Conservation (phyloP, 2,888 invertebrate species). For the Melipona bicolor region DNA sequence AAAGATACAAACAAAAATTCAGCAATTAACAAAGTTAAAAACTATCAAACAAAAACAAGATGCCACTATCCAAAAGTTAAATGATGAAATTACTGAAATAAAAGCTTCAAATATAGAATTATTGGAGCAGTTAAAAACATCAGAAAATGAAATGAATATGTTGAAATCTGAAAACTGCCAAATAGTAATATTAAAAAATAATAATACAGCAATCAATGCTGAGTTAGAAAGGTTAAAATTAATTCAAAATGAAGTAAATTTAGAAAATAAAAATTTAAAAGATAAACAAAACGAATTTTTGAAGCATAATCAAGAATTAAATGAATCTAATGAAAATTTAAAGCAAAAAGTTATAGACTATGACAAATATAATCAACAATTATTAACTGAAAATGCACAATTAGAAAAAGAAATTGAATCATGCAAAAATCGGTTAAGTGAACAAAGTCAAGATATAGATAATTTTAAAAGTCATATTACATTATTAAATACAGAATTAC, state of each 20-base stretch:
- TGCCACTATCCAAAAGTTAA: constrained; percentile 85
- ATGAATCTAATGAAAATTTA: constrained; percentile 49
- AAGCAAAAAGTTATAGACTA: constrained; percentile 67
- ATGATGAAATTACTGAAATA: constrained; percentile 85
- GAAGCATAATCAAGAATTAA: constrained; percentile 59
- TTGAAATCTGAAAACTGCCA: constrained; percentile 61
- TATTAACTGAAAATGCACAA: constrained; percentile 58
- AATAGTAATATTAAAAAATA: constrained; percentile 58
- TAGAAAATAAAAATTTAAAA: constrained; percentile 73
- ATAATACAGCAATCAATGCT: constrained; percentile 35
- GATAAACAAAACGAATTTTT: constrained; percentile 69
- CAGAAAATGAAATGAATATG: constrained; percentile 45
- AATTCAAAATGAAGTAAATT: constrained; percentile 58
- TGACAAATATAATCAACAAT: constrained; percentile 59
- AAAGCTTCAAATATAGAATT: constrained; percentile 80
- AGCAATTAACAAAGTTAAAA: constrained; percentile 83
- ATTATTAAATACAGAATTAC: constrained; percentile 47
- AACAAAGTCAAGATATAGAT: constrained; percentile 41
- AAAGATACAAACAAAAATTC: constrained; percentile 68
- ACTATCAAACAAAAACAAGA: constrained; percentile 85
- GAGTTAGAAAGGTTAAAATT: constrained; percentile 60
- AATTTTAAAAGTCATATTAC: constrained; percentile 25
- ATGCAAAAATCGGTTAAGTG: constrained; percentile 27
- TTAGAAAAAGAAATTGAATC: constrained; percentile 40
- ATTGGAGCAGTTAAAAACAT: constrained; percentile 38